These are phyloP conservation scores for Xylocopa sonorina DNA, from an alignment of 1,140 invertebrate species.

Conservation along the genomic window DNA sequence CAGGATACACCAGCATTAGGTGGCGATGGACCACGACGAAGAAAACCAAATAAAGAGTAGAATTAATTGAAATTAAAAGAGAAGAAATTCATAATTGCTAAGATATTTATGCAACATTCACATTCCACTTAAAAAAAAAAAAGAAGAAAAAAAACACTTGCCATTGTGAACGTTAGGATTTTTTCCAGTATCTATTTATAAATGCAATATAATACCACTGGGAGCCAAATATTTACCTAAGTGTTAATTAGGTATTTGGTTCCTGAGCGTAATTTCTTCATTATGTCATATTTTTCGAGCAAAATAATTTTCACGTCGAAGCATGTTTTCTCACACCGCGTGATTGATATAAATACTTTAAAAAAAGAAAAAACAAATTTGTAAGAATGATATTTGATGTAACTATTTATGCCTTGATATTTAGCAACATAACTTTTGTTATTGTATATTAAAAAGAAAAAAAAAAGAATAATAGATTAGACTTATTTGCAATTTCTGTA, in stretches of 20 bases:
- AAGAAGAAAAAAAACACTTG: too few species aligned
- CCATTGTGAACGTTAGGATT: slow-evolving; percentile 58
- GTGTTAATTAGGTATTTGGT: background rate
- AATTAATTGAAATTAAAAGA: slow-evolving; percentile 43
- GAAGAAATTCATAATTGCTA: slow-evolving; percentile 52
- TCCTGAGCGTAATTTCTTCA: slow-evolving; percentile 22
- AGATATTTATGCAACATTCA: slow-evolving; percentile 68
- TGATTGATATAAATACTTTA: slow-evolving; percentile 36
- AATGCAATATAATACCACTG: slow-evolving; percentile 58
- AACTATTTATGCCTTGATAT: slow-evolving; percentile 50
- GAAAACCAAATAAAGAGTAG: slow-evolving; percentile 80
- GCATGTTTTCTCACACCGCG: slow-evolving; percentile 31
- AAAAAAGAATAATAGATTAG: slow-evolving; percentile 22
- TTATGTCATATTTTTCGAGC: slow-evolving; percentile 35
- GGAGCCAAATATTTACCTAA: slow-evolving; percentile 50
- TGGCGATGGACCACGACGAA: slow-evolving; percentile 78
- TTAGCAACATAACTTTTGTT: slow-evolving; percentile 32
- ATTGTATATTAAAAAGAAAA: slow-evolving; percentile 17
- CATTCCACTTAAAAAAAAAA: slow-evolving; percentile 72
- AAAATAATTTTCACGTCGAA: slow-evolving; percentile 40
- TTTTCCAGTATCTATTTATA: slow-evolving; percentile 54
- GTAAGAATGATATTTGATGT: slow-evolving; percentile 53
- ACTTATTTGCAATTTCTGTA: slow-evolving; percentile 37
- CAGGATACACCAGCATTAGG: slow-evolving; percentile 41
- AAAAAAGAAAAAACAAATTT: slow-evolving; percentile 8